These are phyloP conservation scores for Agrochola circellaris DNA, from an alignment of 2,888 invertebrate genomes.

Conservation along the genomic window DNA sequence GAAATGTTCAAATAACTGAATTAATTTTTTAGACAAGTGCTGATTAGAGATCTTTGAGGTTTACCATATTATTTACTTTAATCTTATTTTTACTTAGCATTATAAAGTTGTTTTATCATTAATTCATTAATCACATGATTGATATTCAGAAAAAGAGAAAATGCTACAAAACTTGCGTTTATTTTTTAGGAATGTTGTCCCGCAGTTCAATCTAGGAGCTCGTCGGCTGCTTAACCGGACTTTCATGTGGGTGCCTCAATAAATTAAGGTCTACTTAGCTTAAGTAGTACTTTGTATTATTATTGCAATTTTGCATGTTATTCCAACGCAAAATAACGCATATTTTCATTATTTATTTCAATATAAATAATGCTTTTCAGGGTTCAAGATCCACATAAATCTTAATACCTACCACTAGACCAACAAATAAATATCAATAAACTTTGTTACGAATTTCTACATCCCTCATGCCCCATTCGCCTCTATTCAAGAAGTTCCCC, in stretches of 20 bases:
- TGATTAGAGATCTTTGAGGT: not conserved
- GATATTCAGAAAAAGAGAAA: not conserved
- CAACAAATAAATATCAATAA: not conserved
- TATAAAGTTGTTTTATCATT: not conserved
- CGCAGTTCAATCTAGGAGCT: no score
- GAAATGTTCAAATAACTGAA: not conserved
- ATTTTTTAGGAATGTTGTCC: not conserved
- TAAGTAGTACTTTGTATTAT: not conserved
- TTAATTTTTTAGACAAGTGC: not conserved
- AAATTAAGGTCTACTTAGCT: no score
- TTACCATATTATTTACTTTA: not conserved
- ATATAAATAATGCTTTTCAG: not conserved
- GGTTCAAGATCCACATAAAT: not conserved
- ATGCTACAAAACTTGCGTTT: not conserved
- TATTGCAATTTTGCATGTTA: not conserved
- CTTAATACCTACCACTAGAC: not conserved
- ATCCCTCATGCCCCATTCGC: conserved; percentile 21
- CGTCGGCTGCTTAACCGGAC: no score
- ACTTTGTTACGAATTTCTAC: conserved; percentile 4
- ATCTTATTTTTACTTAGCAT: not conserved
- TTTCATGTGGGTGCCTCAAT: no score
- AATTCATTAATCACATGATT: not conserved
- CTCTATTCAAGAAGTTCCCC: conserved; percentile 49
- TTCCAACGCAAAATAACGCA: not conserved
- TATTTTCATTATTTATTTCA: not conserved